phyloP scores from a whole-genome alignment of 2,797 vertebrate species.

The Spinibarbus caldwelli region DNA sequence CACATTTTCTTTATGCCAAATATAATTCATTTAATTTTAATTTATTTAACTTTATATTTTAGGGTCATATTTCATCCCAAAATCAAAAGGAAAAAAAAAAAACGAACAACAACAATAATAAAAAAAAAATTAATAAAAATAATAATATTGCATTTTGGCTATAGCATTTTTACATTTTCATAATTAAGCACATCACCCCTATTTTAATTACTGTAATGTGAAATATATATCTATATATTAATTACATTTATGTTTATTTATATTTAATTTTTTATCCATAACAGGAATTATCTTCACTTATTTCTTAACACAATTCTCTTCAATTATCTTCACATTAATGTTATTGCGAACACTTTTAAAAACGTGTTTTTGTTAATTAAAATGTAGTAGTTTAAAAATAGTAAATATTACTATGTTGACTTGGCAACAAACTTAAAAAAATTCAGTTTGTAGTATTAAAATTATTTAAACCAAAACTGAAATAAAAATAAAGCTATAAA shows the following conservation, averaged over 20 bases:
- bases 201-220: neutral
- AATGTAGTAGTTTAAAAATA: neutral
- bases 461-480: neutral
- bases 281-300: no score
- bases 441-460: neutral
- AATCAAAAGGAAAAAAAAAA: neutral
- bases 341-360: neutral
- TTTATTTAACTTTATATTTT: neutral
- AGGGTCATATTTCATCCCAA: neutral
- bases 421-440: neutral
- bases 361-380: neutral
- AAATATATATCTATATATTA: neutral
- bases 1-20: neutral
- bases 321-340: neutral
- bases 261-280: neutral
- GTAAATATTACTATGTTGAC: neutral
- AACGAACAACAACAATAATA: no score
- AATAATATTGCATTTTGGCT: neutral
- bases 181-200: neutral
- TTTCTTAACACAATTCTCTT: neutral
- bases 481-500: neutral
- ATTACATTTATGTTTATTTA: no score
- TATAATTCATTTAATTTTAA: neutral
- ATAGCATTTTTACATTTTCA: neutral
- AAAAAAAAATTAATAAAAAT: no score